A percentile compares a stretch with the other conserved stretches of the same genome.
phyloP scores from a whole-genome alignment of 1,140 invertebrate species.

The Zaprionus tsacasi region DNA sequence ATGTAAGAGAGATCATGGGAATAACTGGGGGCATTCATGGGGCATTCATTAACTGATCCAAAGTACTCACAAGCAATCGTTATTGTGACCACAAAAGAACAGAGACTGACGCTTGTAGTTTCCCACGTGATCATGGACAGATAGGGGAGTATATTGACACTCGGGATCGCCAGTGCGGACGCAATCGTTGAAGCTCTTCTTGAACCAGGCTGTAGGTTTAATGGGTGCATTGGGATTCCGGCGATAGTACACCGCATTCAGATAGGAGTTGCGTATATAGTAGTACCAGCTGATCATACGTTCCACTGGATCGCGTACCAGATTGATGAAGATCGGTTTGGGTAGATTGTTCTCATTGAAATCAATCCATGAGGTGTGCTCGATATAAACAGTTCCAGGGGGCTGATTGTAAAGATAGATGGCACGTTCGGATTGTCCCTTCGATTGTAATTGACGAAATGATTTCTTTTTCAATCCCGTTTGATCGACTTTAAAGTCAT shows the following conservation, averaged over 20 bases:
- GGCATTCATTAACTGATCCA: conserved; percentile 8
- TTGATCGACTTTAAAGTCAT: conserved; percentile 57
- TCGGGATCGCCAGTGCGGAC: conserved; percentile 92
- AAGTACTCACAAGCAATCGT: conserved; percentile 91
- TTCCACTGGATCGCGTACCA: conserved; percentile 94
- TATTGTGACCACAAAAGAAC: conserved; percentile 95
- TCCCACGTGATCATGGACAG: conserved; percentile 91
- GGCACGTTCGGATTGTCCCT: conserved; percentile 85
- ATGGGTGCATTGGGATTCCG: conserved; percentile 92
- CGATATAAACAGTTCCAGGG: conserved; percentile 87
- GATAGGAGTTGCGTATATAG: conserved; percentile 92
- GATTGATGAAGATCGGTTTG: conserved; percentile 94
- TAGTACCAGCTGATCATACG: conserved; percentile 96
- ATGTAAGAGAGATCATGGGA: background rate
- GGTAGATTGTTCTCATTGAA: conserved; percentile 87
- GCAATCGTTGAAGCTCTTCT: conserved; percentile 95
- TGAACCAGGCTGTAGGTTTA: conserved; percentile 93
- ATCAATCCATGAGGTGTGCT: conserved; percentile 91
- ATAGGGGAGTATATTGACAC: conserved; percentile 91
- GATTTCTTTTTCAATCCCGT: conserved; percentile 37
- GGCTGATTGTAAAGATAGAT: conserved; percentile 85
- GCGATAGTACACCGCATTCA: conserved; percentile 93
- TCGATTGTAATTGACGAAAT: conserved; percentile 43
- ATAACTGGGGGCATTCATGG: background rate
- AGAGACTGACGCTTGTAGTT: conserved; percentile 91